Percentiles rank a stretch among this genome's conserved stretches.
Evolutionary conservation across 2,888 invertebrate species (phyloP).

Genomic region (Falcaria lacertinaria): DNA sequence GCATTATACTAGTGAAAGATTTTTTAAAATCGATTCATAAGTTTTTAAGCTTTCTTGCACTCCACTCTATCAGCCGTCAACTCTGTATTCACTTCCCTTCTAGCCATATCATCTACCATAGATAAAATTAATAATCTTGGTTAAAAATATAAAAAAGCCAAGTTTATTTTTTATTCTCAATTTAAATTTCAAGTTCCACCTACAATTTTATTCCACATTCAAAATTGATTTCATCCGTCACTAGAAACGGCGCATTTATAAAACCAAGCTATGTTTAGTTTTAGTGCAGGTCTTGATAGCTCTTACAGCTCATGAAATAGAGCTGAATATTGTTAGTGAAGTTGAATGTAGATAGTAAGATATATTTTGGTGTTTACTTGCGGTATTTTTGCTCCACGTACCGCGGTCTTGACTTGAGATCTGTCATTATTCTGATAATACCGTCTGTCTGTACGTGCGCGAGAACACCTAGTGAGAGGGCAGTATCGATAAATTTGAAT

Average conservation of each 20-base stretch:
- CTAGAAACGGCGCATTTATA: slow-evolving; percentile 9
- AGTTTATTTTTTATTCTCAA: neutral
- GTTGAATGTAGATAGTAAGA: neutral
- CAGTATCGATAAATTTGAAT: neutral
- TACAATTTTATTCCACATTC: slow-evolving; percentile 3
- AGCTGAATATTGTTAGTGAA: slow-evolving; percentile 3
- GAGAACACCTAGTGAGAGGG: slow-evolving; percentile 38
- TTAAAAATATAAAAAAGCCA: too few species aligned
- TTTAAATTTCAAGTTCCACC: neutral
- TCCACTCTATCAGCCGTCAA: too few species aligned
- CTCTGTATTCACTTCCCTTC: too few species aligned
- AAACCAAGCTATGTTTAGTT: neutral
- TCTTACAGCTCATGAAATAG: neutral
- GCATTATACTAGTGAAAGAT: too few species aligned
- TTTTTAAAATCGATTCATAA: too few species aligned
- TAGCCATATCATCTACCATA: too few species aligned
- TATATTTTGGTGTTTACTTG: slow-evolving; percentile 23
- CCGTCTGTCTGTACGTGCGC: slow-evolving; percentile 65
- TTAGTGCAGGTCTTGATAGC: neutral
- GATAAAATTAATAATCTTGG: too few species aligned
- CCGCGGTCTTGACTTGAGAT: slow-evolving; percentile 53
- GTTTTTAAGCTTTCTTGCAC: too few species aligned
- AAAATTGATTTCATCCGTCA: slow-evolving; percentile 10
- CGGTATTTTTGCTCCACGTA: slow-evolving; percentile 71
- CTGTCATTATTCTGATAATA: slow-evolving; percentile 78